These are phyloP conservation scores for Autographa pulchrina DNA, from an alignment of 2,888 invertebrate genomes.

Conservation along the genomic window DNA sequence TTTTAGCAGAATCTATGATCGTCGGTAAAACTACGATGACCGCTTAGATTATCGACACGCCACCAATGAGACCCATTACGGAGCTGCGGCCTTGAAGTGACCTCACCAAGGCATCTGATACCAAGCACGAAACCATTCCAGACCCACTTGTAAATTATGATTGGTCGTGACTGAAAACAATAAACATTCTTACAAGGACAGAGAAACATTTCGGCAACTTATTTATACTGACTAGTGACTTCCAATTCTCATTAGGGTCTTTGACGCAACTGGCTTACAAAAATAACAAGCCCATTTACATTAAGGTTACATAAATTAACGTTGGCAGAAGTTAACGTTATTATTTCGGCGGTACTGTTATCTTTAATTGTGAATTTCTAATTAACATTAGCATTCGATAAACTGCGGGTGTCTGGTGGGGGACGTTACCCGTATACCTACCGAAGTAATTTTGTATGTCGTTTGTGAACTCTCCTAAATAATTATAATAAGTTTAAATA, in stretches of 20 bases:
- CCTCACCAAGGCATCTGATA: conserved; percentile 41
- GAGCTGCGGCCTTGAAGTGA: conserved; percentile 30
- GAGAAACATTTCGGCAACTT: neutral
- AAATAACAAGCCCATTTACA: conserved; percentile 41
- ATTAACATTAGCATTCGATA: conserved; percentile 1
- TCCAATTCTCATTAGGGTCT: conserved; percentile 19
- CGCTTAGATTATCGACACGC: conserved; percentile 60
- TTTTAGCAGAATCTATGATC: conserved; percentile 10
- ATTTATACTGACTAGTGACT: conserved; percentile 12
- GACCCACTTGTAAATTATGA: conserved; percentile 25
- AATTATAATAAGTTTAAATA: too few species aligned
- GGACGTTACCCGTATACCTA: neutral
- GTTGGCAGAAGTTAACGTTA: conserved; percentile 21
- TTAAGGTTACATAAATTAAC: conserved; percentile 32
- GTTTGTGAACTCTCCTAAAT: too few species aligned
- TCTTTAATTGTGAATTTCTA: conserved; percentile 28
- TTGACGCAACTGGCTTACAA: conserved; percentile 5
- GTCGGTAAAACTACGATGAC: conserved; percentile 48
- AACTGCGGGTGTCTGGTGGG: neutral
- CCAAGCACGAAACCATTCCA: conserved; percentile 37
- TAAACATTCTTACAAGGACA: neutral
- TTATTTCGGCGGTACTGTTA: conserved; percentile 15
- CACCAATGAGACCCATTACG: conserved; percentile 33
- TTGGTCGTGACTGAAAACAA: neutral
- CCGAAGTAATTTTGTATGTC: neutral